These are phyloP conservation scores for Ceratothoa steindachneri DNA, from an alignment of 2,888 invertebrate species.

Conservation along the genomic window DNA sequence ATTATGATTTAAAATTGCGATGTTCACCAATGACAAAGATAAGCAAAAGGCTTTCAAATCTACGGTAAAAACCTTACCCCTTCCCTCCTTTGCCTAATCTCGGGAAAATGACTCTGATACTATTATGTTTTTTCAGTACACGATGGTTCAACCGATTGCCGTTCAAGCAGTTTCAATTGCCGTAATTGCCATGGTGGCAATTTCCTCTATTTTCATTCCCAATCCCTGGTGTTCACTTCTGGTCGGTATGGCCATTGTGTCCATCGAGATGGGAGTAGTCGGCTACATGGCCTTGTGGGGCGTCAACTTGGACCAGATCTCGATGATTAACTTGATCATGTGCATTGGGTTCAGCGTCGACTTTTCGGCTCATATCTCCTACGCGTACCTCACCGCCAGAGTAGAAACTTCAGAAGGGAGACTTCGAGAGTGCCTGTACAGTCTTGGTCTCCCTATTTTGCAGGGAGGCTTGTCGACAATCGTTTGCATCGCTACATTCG, in stretches of 20 bases:
- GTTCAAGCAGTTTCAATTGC: constrained; percentile 85
- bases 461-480: constrained; percentile 87
- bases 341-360: constrained; percentile 63
- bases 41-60: no score
- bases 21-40: no score
- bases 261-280: constrained; percentile 86
- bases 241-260: constrained; percentile 91
- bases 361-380: constrained; percentile 55
- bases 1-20: no score
- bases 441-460: constrained; percentile 57
- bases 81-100: no score
- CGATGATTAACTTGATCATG: constrained; percentile 96
- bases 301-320: constrained; percentile 88
- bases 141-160: constrained; percentile 78
- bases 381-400: constrained; percentile 53
- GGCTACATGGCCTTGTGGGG: constrained; percentile 96
- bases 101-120: no score
- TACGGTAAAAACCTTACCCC: no score
- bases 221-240: constrained; percentile 85
- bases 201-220: constrained; percentile 88
- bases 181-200: constrained; percentile 86
- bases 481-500: constrained; percentile 76
- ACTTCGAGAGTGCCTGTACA: constrained; percentile 53
- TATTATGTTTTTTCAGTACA: no score
- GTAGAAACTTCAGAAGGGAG: constrained; percentile 34